Evolutionary conservation across 2,113 vertebrate genomes (phyloP).

Genomic region (Ptilonorhynchus violaceus): DNA sequence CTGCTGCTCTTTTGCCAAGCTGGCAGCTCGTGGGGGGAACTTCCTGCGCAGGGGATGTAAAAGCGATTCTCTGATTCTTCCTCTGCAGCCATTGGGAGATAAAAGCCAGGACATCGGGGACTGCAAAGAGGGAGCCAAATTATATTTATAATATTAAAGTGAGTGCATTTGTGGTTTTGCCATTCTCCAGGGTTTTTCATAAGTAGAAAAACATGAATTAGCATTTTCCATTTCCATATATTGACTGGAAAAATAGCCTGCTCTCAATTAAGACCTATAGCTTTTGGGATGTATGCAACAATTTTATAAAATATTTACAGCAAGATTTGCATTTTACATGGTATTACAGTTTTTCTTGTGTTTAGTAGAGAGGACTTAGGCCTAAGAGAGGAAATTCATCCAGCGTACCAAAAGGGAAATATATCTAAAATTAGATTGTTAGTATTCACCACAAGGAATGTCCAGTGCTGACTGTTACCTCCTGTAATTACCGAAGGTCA

Average conservation of each 20-base stretch:
- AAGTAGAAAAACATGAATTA: conserved; percentile 87
- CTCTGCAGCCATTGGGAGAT: conserved; percentile 77
- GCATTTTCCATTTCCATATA: conserved; percentile 89
- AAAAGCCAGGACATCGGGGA: conserved; percentile 78
- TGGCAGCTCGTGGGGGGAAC: conserved; percentile 64
- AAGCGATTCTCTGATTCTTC: conserved; percentile 71
- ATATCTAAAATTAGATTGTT: conserved; percentile 45
- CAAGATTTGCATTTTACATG: conserved; percentile 82
- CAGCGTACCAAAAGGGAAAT: conserved; percentile 2
- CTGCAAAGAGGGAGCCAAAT: conserved; percentile 81
- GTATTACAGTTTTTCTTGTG: conserved; percentile 76
- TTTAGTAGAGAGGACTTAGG: conserved; percentile 70
- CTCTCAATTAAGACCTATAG: conserved; percentile 87
- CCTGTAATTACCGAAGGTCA: conserved; percentile 56
- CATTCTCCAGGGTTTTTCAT: conserved; percentile 80
- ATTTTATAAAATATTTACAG: conserved; percentile 88
- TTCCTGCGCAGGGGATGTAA: conserved; percentile 67
- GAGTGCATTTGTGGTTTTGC: conserved; percentile 82
- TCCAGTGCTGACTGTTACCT: conserved; percentile 31
- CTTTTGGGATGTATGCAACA: conserved; percentile 83
- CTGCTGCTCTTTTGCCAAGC: conserved; percentile 67
- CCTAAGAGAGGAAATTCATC: conserved; percentile 63
- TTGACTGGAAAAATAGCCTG: conserved; percentile 85
- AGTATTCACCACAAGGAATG: conserved; percentile 1
- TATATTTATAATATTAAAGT: conserved; percentile 88